Evolutionary conservation across 2,113 vertebrate genomes (phyloP).

Genomic region (Mixornis gularis): DNA sequence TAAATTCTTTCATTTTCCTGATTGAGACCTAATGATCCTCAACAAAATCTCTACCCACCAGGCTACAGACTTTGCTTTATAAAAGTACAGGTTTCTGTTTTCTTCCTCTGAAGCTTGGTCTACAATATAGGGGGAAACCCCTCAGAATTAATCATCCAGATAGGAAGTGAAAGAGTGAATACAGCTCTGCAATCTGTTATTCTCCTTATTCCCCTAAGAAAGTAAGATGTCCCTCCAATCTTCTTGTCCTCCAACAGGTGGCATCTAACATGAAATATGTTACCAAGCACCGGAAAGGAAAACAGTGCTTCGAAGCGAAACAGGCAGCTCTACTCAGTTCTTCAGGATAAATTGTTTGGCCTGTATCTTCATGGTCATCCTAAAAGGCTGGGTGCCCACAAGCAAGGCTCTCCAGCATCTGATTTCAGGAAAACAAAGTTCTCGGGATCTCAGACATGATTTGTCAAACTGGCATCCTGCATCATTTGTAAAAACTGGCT

Average conservation of each 20-base stretch:
- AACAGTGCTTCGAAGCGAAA: not conserved
- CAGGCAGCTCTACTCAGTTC: not conserved
- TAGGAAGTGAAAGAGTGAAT: not conserved
- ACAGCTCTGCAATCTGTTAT: not conserved
- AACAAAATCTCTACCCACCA: not conserved
- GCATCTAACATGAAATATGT: not conserved
- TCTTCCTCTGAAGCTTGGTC: not conserved
- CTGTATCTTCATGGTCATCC: not conserved
- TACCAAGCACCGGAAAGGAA: not conserved
- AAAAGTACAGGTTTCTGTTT: not conserved
- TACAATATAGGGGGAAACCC: not conserved
- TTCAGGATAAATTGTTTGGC: not conserved
- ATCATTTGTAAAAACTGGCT: not conserved
- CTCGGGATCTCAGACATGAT: not conserved
- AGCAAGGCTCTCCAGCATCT: not conserved
- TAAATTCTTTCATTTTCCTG: not conserved
- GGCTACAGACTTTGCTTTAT: not conserved
- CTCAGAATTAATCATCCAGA: not conserved
- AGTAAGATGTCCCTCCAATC: not conserved
- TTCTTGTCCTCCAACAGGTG: not conserved
- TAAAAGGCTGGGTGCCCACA: not conserved
- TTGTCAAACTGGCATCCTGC: not conserved
- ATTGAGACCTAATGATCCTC: not conserved
- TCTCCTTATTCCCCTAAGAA: not conserved
- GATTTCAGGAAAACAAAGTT: not conserved